Percentiles rank a stretch among this genome's conserved stretches.
Evolutionary conservation across 1,140 invertebrate species (phyloP).

Genomic region (Halesus radiatus): DNA sequence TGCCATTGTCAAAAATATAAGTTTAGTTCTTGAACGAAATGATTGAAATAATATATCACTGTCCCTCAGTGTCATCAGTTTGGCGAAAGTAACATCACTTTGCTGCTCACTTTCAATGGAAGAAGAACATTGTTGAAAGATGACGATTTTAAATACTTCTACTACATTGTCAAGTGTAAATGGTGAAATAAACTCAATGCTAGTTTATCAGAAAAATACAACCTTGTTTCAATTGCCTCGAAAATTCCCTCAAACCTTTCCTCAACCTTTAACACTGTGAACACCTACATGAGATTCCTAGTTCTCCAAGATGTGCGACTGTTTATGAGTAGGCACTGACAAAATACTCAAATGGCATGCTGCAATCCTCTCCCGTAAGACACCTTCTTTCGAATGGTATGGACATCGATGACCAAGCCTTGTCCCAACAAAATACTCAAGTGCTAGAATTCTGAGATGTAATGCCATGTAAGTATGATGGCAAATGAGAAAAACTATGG

Average conservation of each 20-base stretch:
- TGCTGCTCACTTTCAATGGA: slow-evolving; percentile 49
- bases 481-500: no score
- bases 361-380: no score
- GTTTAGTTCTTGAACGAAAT: not conserved
- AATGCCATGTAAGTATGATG: no score
- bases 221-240: slow-evolving; percentile 46
- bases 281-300: not conserved
- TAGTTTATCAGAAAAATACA: slow-evolving; percentile 70
- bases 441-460: no score
- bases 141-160: slow-evolving; percentile 56
- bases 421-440: no score
- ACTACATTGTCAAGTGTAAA: slow-evolving; percentile 73
- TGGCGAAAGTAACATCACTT: slow-evolving; percentile 50
- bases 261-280: not conserved
- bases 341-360: no score
- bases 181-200: slow-evolving; percentile 74
- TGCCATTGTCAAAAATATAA: not conserved
- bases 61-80: slow-evolving; percentile 52
- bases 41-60: not conserved
- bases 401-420: no score
- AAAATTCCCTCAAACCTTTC: not conserved
- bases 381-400: no score
- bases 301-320: no score
- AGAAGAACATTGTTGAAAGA: slow-evolving; percentile 52
- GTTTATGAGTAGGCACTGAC: no score